A percentile compares a stretch with the other conserved stretches of the same genome.
phyloP scores from a whole-genome alignment of 2,797 vertebrate genomes.

The Cossypha caffra region DNA sequence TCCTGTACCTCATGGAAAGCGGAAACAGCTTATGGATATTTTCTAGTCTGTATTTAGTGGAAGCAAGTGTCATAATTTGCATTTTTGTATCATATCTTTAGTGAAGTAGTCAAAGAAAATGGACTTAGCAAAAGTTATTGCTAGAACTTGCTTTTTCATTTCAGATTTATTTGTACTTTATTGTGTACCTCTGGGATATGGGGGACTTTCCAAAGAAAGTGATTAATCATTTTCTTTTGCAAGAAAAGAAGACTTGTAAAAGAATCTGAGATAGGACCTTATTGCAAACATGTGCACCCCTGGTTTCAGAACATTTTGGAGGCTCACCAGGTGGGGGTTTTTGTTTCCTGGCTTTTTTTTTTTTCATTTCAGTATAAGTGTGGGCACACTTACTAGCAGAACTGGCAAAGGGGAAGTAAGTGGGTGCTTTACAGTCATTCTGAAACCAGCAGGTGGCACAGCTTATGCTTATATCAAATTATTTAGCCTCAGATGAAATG shows the following conservation, averaged over 20 bases:
- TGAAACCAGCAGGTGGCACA: slow-evolving; percentile 4
- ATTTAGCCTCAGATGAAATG: not conserved
- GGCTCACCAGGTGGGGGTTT: not conserved
- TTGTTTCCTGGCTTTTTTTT: not conserved
- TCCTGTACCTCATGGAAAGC: not conserved
- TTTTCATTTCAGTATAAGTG: not conserved
- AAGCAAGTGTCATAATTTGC: not conserved
- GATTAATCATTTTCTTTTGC: not conserved
- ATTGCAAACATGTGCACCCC: not conserved
- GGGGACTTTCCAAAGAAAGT: not conserved
- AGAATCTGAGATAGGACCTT: not conserved
- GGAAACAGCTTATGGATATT: not conserved
- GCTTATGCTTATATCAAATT: not conserved
- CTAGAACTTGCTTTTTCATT: not conserved
- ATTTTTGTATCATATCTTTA: not conserved
- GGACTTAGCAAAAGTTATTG: not conserved
- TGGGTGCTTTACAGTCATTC: not conserved
- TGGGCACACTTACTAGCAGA: not conserved
- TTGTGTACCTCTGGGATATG: not conserved
- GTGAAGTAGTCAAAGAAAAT: not conserved
- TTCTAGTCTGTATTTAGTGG: not conserved
- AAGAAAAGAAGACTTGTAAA: not conserved
- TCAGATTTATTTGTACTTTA: not conserved
- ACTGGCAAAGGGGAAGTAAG: not conserved
- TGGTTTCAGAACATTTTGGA: not conserved